phyloP scores from a whole-genome alignment of 2,797 vertebrate genomes.

The Saguinus oedipus region DNA sequence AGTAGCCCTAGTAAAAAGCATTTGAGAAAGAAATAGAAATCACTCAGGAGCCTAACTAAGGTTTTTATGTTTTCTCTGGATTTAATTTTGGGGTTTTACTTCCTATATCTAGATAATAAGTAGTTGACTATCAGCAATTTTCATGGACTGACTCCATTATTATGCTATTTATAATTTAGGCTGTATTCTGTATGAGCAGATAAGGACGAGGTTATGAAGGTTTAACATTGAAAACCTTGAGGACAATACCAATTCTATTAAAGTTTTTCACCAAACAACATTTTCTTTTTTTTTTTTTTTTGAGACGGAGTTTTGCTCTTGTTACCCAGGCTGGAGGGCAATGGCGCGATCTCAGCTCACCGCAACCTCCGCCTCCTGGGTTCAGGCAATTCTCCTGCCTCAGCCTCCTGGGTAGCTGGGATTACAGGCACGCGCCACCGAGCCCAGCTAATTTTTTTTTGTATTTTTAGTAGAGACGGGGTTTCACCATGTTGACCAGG shows the following conservation, averaged over 20 bases:
- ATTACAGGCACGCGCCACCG: too few relatives aligned
- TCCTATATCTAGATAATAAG: neutral
- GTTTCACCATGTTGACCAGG: too few relatives aligned
- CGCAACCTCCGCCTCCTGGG: too few relatives aligned
- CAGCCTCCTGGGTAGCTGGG: too few relatives aligned
- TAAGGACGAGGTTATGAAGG: neutral
- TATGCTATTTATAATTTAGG: neutral
- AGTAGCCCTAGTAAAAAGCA: neutral
- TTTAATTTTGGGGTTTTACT: constrained; percentile 40
- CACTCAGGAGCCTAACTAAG: neutral
- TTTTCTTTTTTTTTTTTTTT: neutral
- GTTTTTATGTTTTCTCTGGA: constrained; percentile 21
- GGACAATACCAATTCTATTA: neutral
- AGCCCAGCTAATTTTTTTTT: too few relatives aligned
- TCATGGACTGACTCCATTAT: neutral
- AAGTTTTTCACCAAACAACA: constrained; percentile 13
- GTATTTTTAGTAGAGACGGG: too few relatives aligned
- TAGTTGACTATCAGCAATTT: constrained; percentile 22
- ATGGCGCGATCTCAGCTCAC: too few relatives aligned
- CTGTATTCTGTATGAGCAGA: constrained; percentile 1
- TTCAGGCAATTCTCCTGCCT: too few relatives aligned
- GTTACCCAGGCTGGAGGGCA: too few relatives aligned
- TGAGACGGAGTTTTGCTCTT: too few relatives aligned
- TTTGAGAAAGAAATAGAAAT: neutral
- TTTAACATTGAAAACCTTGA: neutral